Evolutionary conservation across 2,888 invertebrate species (phyloP).

Genomic region (Drosophila fulvimacula): DNA sequence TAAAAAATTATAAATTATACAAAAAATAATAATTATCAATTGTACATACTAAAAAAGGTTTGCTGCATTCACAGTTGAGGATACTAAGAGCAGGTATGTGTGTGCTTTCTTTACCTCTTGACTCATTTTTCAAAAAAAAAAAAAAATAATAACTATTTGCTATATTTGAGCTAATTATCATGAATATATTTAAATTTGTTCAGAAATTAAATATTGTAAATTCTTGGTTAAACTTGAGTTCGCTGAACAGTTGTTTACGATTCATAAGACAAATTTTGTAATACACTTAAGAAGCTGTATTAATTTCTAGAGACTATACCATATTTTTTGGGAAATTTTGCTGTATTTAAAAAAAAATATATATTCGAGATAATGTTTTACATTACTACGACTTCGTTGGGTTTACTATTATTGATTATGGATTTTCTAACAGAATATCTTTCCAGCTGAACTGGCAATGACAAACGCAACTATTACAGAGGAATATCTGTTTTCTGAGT

Average conservation of each 20-base stretch:
- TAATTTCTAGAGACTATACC: background rate
- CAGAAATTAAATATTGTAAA: background rate
- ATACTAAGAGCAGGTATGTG: background rate
- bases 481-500: no score
- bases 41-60: slow-evolving; percentile 26
- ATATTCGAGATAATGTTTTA: no score
- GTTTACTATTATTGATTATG: background rate
- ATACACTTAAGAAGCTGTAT: no score
- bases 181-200: background rate
- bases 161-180: background rate
- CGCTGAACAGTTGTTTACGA: background rate
- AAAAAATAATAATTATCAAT: background rate
- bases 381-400: background rate
- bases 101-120: no score
- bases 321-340: background rate
- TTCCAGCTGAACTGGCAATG: no score
- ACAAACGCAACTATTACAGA: no score
- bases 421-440: background rate
- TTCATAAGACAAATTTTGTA: background rate
- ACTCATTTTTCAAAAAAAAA: background rate
- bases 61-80: slow-evolving; percentile 16
- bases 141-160: background rate
- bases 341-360: no score
- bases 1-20: slow-evolving; percentile 1
- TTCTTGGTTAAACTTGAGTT: background rate